These are phyloP conservation scores for Mystacornis crossleyi DNA, from an alignment of 2,113 vertebrate genomes.

Conservation along the genomic window DNA sequence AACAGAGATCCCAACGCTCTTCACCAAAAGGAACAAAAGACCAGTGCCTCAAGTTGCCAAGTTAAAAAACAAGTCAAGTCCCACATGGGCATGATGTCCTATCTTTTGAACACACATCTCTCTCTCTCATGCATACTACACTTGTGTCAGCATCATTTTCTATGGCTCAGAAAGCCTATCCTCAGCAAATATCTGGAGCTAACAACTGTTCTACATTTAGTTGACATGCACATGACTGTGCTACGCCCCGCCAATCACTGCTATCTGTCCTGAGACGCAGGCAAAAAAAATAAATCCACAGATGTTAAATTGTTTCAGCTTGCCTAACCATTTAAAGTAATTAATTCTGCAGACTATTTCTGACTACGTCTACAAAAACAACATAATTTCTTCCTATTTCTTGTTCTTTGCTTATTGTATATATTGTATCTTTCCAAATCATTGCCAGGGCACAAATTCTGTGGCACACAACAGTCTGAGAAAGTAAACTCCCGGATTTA, in stretches of 20 bases:
- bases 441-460: not conserved
- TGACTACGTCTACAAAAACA: not conserved
- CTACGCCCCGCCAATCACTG: not conserved
- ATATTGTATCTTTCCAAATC: not conserved
- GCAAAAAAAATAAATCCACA: not conserved
- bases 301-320: conserved; percentile 57
- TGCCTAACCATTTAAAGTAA: conserved; percentile 7
- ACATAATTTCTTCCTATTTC: not conserved
- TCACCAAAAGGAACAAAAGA: not conserved
- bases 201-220: conserved; percentile 43
- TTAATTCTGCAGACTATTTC: conserved; percentile 40
- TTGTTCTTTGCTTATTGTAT: not conserved
- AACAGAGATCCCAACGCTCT: not conserved
- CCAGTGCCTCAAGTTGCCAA: not conserved
- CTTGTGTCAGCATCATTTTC: conserved; percentile 31
- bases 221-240: not conserved
- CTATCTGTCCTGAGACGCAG: not conserved
- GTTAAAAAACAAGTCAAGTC: not conserved
- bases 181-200: conserved; percentile 33
- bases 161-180: not conserved
- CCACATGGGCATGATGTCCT: not conserved
- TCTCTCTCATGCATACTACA: not conserved
- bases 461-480: not conserved
- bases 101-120: not conserved
- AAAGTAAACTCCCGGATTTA: not conserved